Evolutionary conservation across 2,113 vertebrate genomes (phyloP).

Genomic region (Fulmarus glacialis): DNA sequence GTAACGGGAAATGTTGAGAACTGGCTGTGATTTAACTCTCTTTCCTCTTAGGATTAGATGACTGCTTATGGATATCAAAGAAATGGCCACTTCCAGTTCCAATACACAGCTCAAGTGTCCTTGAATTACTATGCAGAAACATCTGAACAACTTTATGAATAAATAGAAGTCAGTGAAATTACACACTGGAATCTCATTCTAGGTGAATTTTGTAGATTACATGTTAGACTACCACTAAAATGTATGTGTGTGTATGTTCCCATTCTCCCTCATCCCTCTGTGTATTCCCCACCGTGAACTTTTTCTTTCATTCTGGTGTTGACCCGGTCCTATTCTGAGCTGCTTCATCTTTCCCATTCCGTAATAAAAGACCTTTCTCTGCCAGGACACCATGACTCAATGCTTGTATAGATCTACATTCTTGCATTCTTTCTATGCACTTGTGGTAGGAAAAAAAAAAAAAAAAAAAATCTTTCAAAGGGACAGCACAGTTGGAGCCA

Average conservation of each 20-base stretch:
- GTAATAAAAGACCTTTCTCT: background rate
- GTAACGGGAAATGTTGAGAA: background rate
- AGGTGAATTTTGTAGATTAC: background rate
- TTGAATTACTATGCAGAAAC: background rate
- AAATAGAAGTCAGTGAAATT: background rate
- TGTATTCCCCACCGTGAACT: background rate
- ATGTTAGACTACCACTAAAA: background rate
- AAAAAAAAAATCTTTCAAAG: background rate
- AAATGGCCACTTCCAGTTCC: background rate
- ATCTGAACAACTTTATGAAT: background rate
- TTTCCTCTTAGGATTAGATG: background rate
- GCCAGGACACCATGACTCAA: background rate
- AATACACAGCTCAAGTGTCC: background rate
- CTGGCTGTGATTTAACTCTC: background rate
- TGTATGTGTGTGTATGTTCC: background rate
- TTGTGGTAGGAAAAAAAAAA: background rate
- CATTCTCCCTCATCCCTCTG: accelerated
- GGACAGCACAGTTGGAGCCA: background rate
- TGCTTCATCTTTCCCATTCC: background rate
- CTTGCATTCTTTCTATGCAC: background rate
- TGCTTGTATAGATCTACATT: background rate
- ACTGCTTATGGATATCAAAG: background rate
- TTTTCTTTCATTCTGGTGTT: background rate
- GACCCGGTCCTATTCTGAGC: background rate
- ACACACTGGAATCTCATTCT: background rate